phyloP scores from a whole-genome alignment of 2,888 invertebrate species.

The Anorthoa munda region DNA sequence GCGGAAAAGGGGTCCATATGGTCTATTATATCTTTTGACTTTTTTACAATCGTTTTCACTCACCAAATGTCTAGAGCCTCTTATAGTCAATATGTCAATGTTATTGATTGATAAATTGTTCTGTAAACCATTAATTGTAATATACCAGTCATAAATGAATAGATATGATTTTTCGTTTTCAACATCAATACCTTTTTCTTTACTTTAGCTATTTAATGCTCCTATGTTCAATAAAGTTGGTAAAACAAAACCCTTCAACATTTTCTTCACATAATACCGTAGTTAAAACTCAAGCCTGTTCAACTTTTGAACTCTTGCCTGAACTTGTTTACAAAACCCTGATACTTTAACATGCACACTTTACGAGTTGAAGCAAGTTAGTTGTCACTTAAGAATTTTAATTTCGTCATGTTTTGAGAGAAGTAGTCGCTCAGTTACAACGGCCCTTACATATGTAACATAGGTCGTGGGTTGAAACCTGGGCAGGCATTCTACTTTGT shows the following conservation, averaged over 20 bases:
- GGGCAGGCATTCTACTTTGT: too few species aligned
- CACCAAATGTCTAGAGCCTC: neutral
- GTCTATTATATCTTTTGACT: neutral
- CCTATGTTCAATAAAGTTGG: slow-evolving; percentile 15
- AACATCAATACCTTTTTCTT: neutral
- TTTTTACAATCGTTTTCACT: neutral
- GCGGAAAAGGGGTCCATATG: too few species aligned
- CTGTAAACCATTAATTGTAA: neutral
- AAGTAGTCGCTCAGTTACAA: too few species aligned
- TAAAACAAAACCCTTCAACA: slow-evolving; percentile 27
- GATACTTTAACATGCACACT: slow-evolving; percentile 62
- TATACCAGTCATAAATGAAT: neutral
- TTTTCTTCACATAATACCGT: slow-evolving; percentile 35
- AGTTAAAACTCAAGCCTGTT: slow-evolving; percentile 51
- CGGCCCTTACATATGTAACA: too few species aligned
- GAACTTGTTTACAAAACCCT: slow-evolving; percentile 59
- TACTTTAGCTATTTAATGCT: neutral
- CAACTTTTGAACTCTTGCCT: slow-evolving; percentile 52
- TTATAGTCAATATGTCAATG: neutral
- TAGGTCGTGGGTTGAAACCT: too few species aligned
- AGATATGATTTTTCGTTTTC: too few species aligned
- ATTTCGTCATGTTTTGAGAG: slow-evolving; percentile 57
- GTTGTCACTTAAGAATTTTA: slow-evolving; percentile 64
- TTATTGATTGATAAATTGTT: neutral
- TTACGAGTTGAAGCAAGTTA: slow-evolving; percentile 54